phyloP scores from a whole-genome alignment of 2,113 vertebrate genomes.

The Paratilapia polleni region DNA sequence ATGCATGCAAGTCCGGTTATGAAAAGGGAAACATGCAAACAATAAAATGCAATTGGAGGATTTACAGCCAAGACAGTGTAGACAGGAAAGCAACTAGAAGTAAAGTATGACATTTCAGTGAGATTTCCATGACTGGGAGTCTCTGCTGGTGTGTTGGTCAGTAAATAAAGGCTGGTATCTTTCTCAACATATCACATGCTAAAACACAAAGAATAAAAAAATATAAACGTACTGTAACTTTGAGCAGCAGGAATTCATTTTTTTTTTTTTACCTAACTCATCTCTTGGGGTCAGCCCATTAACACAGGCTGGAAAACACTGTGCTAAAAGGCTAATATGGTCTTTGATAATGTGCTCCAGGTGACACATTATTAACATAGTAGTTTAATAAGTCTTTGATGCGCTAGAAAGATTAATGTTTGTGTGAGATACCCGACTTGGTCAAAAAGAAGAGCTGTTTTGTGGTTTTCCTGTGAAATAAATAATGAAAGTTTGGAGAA shows the following conservation, averaged over 20 bases:
- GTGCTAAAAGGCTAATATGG: background rate
- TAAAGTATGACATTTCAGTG: background rate
- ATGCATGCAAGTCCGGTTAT: background rate
- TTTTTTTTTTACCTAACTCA: no score
- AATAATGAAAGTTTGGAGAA: background rate
- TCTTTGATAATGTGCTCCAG: background rate
- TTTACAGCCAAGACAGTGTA: background rate
- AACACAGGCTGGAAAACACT: no score
- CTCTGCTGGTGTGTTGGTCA: background rate
- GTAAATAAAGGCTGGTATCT: background rate
- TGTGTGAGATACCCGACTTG: background rate
- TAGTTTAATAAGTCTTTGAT: background rate
- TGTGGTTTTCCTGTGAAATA: background rate
- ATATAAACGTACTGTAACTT: no score
- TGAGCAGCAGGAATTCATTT: no score
- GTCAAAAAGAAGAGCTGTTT: background rate
- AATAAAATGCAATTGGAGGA: constrained; percentile 46
- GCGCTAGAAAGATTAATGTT: background rate
- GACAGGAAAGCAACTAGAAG: background rate
- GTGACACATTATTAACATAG: background rate
- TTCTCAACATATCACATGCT: background rate
- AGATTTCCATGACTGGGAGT: background rate
- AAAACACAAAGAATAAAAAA: background rate
- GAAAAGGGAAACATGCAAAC: constrained; percentile 20
- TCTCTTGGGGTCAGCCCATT: no score